Evolutionary conservation across 2,888 invertebrate genomes (phyloP).

Genomic region (Ectemnius lituratus): DNA sequence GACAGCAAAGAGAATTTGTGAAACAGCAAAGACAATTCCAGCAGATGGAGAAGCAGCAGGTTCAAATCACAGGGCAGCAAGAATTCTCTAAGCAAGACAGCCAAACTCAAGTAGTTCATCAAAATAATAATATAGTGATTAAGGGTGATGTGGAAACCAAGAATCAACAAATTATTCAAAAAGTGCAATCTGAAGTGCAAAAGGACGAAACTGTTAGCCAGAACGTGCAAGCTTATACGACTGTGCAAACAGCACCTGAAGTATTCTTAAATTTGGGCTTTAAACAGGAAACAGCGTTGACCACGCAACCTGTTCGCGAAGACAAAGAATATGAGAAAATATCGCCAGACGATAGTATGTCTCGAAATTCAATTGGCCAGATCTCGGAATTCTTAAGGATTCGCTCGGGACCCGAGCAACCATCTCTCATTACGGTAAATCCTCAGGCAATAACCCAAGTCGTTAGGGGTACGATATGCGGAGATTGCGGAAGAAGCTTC

Average conservation of each 20-base stretch:
- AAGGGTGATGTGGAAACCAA: conserved; percentile 66
- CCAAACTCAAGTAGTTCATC: conserved; percentile 65
- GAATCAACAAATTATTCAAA: conserved; percentile 68
- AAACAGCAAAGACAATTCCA: conserved; percentile 71
- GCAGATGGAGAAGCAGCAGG: conserved; percentile 70
- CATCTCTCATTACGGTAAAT: conserved; percentile 72
- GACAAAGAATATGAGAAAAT: conserved; percentile 72
- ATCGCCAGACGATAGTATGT: conserved; percentile 67
- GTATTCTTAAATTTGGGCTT: conserved; percentile 74
- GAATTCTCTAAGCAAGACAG: conserved; percentile 62
- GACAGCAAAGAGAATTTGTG: conserved; percentile 60
- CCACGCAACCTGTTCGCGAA: conserved; percentile 67
- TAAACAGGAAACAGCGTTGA: conserved; percentile 64
- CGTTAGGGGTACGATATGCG: conserved; percentile 65
- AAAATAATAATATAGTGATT: conserved; percentile 71
- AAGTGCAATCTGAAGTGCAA: conserved; percentile 66
- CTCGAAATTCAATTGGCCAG: conserved; percentile 73
- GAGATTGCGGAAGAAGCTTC: conserved; percentile 76
- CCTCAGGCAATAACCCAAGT: conserved; percentile 72
- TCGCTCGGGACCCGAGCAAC: conserved; percentile 68
- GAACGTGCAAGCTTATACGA: conserved; percentile 70
- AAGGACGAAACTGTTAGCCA: conserved; percentile 66
- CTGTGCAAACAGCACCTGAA: conserved; percentile 73
- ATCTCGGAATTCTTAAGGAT: conserved; percentile 75
- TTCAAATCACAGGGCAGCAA: conserved; percentile 63